These are phyloP conservation scores for Agonopterix alstromeriana DNA, from an alignment of 2,888 invertebrate genomes.

Conservation along the genomic window DNA sequence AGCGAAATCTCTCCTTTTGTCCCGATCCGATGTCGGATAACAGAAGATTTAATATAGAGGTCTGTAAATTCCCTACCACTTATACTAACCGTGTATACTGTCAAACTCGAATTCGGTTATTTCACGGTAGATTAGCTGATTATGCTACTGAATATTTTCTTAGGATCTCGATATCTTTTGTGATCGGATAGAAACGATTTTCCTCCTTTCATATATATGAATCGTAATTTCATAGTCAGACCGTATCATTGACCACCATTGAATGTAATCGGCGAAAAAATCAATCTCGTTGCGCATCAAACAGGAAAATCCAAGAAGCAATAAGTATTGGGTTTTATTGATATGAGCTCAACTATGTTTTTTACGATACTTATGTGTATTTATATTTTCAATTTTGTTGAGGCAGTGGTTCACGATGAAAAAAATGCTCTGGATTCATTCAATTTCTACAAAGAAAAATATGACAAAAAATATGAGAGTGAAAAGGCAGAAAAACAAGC, in stretches of 20 bases:
- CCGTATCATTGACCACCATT: slow-evolving; percentile 6
- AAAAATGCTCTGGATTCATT: slow-evolving; percentile 24
- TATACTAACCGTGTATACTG: slow-evolving; percentile 20
- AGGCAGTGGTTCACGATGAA: slow-evolving; percentile 8
- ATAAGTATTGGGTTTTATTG: slow-evolving; percentile 4
- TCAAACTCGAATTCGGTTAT: slow-evolving; percentile 32
- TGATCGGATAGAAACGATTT: slow-evolving; percentile 7
- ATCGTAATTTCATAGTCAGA: slow-evolving; percentile 5
- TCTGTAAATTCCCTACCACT: slow-evolving; percentile 32
- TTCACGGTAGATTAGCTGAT: slow-evolving; percentile 41
- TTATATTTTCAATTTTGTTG: slow-evolving; percentile 1
- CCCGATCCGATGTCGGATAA: slow-evolving; percentile 47
- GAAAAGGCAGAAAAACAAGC: slow-evolving; percentile 21
- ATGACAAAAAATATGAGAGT: slow-evolving; percentile 30
- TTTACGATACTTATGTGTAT: background rate
- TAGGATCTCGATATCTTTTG: slow-evolving; percentile 9
- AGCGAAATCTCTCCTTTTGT: slow-evolving; percentile 45
- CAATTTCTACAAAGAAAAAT: slow-evolving; percentile 32
- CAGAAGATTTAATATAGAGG: slow-evolving; percentile 49
- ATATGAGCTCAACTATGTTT: slow-evolving; percentile 4
- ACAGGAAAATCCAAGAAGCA: slow-evolving; percentile 5
- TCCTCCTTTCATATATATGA: slow-evolving; percentile 1
- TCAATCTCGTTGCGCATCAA: slow-evolving; percentile 7
- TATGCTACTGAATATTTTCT: slow-evolving; percentile 23
- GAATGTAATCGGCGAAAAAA: slow-evolving; percentile 5